These are phyloP conservation scores for Drosophila truncata DNA, from an alignment of 1,140 invertebrate species.

Conservation along the genomic window DNA sequence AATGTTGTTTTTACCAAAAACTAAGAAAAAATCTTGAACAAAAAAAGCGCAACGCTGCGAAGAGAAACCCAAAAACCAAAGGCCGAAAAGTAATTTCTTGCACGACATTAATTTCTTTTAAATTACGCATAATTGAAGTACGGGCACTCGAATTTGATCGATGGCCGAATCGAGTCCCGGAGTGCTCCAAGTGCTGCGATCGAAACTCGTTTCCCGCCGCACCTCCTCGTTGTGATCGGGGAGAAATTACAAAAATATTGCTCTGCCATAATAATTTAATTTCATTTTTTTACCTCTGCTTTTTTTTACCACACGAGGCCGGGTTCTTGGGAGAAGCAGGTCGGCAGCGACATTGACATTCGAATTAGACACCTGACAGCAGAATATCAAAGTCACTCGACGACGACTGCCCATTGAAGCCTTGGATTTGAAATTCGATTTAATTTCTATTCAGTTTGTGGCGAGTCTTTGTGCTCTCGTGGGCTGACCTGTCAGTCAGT, in stretches of 20 bases:
- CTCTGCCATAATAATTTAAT: slow-evolving; percentile 72
- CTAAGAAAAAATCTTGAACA: slow-evolving; percentile 10
- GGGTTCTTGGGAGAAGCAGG: slow-evolving; percentile 50
- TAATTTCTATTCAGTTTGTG: slow-evolving; percentile 34
- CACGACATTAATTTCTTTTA: slow-evolving; percentile 84
- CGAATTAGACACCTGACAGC: slow-evolving; percentile 79
- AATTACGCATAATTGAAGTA: slow-evolving; percentile 83
- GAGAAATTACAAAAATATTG: slow-evolving; percentile 64
- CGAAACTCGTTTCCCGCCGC: slow-evolving; percentile 55
- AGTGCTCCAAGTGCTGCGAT: slow-evolving; percentile 33
- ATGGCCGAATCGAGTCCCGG: slow-evolving; percentile 45
- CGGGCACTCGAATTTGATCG: slow-evolving; percentile 74
- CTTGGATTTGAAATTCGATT: slow-evolving; percentile 82
- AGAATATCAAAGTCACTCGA: slow-evolving; percentile 55
- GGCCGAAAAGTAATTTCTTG: slow-evolving; percentile 79
- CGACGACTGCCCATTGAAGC: slow-evolving; percentile 44
- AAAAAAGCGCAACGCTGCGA: slow-evolving; percentile 16
- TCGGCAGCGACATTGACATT: slow-evolving; percentile 75
- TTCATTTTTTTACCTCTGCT: slow-evolving; percentile 15
- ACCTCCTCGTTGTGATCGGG: slow-evolving; percentile 7
- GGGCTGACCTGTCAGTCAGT: slow-evolving; percentile 59
- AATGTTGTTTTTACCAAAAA: slow-evolving; percentile 59
- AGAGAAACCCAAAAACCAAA: slow-evolving; percentile 51
- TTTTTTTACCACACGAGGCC: slow-evolving; percentile 31
- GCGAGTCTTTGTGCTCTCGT: slow-evolving; percentile 47